Conservation (phyloP, 2,797 vertebrate genomes). For the Notolabrus celidotus region DNA sequence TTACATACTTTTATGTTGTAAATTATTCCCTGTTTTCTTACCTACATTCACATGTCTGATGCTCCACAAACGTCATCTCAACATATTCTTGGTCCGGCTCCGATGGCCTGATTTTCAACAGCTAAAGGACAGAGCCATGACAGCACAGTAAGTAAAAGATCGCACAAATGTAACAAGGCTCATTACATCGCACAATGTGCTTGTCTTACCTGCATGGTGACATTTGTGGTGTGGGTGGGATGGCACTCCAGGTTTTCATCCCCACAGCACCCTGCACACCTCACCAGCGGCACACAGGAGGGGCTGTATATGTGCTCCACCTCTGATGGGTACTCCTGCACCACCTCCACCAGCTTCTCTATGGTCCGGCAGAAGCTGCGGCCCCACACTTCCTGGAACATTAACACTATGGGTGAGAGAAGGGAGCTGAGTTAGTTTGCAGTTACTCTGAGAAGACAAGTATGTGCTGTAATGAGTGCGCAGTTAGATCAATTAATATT, state of each 20-base stretch:
- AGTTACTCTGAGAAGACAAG: neutral
- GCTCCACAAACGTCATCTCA: slow-evolving; percentile 93
- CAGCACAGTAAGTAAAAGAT: neutral
- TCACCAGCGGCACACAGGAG: slow-evolving; percentile 91
- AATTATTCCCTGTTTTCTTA: slow-evolving; percentile 80
- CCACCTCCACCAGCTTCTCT: slow-evolving; percentile 92
- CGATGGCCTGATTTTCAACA: slow-evolving; percentile 91
- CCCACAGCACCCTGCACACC: slow-evolving; percentile 94
- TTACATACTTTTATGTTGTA: slow-evolving; percentile 40
- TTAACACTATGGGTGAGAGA: slow-evolving; percentile 83
- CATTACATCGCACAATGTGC: too few relatives aligned
- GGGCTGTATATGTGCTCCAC: slow-evolving; percentile 95
- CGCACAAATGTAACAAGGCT: neutral
- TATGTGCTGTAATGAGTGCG: neutral
- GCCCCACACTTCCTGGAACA: slow-evolving; percentile 94
- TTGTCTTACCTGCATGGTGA: slow-evolving; percentile 92
- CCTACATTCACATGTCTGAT: slow-evolving; percentile 95
- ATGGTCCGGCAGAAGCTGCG: slow-evolving; percentile 94
- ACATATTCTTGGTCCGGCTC: slow-evolving; percentile 88
- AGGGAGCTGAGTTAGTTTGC: slow-evolving; percentile 1
- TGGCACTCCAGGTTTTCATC: slow-evolving; percentile 93
- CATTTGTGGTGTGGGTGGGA: slow-evolving; percentile 85
- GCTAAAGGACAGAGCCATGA: slow-evolving; percentile 73
- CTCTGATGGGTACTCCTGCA: slow-evolving; percentile 91
- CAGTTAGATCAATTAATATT: neutral